Evolutionary conservation across 2,888 invertebrate genomes (phyloP), one percentile per base, ranked within the genome.

Genomic region (Hirtodrosophila alboralis): DNA sequence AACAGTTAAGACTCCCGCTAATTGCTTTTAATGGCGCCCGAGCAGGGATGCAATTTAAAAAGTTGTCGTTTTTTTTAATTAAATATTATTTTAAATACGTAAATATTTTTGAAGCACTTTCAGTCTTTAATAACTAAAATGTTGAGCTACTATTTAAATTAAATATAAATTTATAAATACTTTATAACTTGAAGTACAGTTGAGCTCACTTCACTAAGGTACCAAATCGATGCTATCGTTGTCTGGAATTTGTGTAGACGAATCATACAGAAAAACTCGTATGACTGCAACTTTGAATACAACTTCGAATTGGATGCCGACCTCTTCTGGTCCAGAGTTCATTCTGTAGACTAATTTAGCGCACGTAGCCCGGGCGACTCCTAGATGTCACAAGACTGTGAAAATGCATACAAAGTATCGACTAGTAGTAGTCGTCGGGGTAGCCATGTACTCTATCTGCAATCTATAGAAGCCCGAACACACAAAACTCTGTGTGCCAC

Each of bases 381-480:
- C 52, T 58, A 47, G 75, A 78, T 83, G 77, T 83, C 76, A 66
- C 51, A 23, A 34, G 60, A 40, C 16, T 33, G 28, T n/a, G 33
- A 38, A 48, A 47, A 52, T 33, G 48, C 27, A 45, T 23, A 5
- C 23, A 8, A 23, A 8, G 23, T 23, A 23, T 23, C 36, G n/a
- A 62, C 54, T 47, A 60, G n/a, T n/a, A n/a, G n/a, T n/a, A n/a
- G n/a, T n/a, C 59, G 62, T 61, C 48, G 63, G 59, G 63, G 65
- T 60, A 76, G 54, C 64, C 75, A 75, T 73, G 72, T 72, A 72
- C 65, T 84, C 43, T 84, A 79, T 79, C 79, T 79, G 31, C 65
- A 16, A 79, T 79, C 79, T 79, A 78, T 79, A 67, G 84, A 64
- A 75, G 58, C 57, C 57, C 7, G 61, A 73, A 74, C 72, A 75